Evolutionary conservation across 2,113 vertebrate species (phyloP).

Genomic region (Verasper variegatus): DNA sequence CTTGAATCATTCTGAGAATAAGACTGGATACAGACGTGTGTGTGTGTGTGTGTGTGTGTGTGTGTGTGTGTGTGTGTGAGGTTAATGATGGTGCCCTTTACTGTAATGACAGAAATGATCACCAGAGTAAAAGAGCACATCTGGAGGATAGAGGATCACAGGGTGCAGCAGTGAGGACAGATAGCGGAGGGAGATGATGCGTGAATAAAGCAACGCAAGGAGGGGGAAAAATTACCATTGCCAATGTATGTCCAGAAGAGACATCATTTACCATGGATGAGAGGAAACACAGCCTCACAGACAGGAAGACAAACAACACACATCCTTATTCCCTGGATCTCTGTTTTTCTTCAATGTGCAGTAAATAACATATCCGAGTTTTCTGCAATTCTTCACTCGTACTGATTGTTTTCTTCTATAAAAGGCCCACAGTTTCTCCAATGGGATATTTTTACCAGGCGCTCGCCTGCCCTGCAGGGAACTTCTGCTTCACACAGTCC

Average conservation of each 20-base stretch:
- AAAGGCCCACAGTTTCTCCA: background rate
- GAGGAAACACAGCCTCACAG: slow-evolving; percentile 20
- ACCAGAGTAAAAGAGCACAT: slow-evolving; percentile 56
- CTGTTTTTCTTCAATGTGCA: background rate
- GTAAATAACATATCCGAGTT: slow-evolving; percentile 20
- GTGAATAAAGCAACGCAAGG: slow-evolving; percentile 44
- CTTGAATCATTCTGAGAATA: background rate
- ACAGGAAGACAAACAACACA: slow-evolving; percentile 31
- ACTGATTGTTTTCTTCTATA: slow-evolving; percentile 1
- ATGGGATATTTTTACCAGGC: slow-evolving; percentile 38
- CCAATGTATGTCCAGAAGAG: slow-evolving; percentile 39
- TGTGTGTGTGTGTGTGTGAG: slow-evolving; percentile 23
- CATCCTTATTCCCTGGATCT: background rate
- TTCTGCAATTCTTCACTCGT: background rate
- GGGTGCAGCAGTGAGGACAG: slow-evolving; percentile 33
- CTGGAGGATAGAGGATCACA: slow-evolving; percentile 55
- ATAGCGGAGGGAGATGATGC: slow-evolving; percentile 30
- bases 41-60: slow-evolving; percentile 9
- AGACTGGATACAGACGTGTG: background rate
- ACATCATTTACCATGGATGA: slow-evolving; percentile 49
- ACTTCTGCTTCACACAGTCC: slow-evolving; percentile 2
- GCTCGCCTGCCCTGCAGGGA: slow-evolving; percentile 27
- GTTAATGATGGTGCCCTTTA: slow-evolving; percentile 63
- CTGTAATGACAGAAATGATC: slow-evolving; percentile 66
- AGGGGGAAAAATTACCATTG: background rate